A percentile compares a stretch with the other conserved stretches of the same genome.
Evolutionary conservation across 2,888 invertebrate genomes (phyloP).

Genomic region (Eupithecia dodoneata): DNA sequence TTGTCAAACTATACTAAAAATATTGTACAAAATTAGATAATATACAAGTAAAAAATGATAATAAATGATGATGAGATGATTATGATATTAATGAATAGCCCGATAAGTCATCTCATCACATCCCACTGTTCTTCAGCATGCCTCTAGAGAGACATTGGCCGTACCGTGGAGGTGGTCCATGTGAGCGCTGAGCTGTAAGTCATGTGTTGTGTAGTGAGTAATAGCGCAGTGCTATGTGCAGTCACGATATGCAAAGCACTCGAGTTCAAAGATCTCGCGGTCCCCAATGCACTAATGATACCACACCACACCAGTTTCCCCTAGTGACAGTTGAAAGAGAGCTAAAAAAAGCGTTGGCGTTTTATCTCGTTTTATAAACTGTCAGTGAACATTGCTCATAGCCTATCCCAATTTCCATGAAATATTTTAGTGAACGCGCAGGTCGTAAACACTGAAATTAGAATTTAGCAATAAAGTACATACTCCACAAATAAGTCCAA

Average conservation of each 20-base stretch:
- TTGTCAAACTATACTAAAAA: too few relatives aligned
- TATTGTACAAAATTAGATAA: too few relatives aligned
- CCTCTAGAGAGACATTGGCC: neutral
- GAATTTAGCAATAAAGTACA: neutral
- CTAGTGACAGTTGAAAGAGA: slow-evolving; percentile 7
- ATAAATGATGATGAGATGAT: too few relatives aligned
- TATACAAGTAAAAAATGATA: too few relatives aligned
- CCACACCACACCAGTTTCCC: neutral
- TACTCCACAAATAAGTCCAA: neutral
- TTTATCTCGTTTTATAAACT: neutral
- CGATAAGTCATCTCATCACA: neutral
- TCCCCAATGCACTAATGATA: slow-evolving; percentile 20
- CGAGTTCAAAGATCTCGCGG: slow-evolving; percentile 22
- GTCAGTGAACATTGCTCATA: neutral
- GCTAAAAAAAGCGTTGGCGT: neutral
- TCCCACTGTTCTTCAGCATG: neutral
- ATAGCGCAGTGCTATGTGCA: slow-evolving; percentile 6
- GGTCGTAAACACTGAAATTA: neutral
- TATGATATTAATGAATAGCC: neutral
- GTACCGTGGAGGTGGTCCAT: neutral
- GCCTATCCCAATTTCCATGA: neutral
- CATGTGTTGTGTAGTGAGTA: neutral
- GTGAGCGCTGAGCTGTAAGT: neutral
- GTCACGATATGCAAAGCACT: slow-evolving; percentile 17
- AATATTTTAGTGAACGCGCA: neutral